Evolutionary conservation across 2,113 vertebrate species (phyloP), one percentile per base, ranked within the genome.

Genomic region (Phoenicopterus ruber): DNA sequence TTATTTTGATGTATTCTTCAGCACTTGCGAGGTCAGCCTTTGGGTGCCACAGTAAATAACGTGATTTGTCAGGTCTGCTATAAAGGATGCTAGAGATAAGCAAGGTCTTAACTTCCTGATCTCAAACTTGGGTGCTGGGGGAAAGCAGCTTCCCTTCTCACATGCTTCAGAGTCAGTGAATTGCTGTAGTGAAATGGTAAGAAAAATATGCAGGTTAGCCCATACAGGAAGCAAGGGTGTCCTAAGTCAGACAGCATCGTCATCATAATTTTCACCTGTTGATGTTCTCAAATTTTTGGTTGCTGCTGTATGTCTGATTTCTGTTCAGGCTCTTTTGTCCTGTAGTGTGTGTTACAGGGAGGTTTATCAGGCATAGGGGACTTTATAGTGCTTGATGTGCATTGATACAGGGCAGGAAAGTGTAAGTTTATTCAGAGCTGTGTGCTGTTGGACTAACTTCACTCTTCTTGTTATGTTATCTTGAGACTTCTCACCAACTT

Each of bases 141-240:
- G 10, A 71, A 82, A 66, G 59, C 5, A 54, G 13, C 28, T 91
- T 14, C 10, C 15, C 1, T 38, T 71, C 38, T 61, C 13, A 1
- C 1, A 3, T 47, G 16, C 8, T 9, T 84, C 8, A 32, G 28
- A 42, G 22, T 49, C 8, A 8, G 8, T 57, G 7, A 1, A 4
- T 28, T 55, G 62, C 24, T 34, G 10, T 57, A 44, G 28, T 47
- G 28, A 86, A 86, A 24, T 52, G 2, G 9, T 16, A 34, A 6
- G 40, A 36, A 54, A 65, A 94, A 25, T 32, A 28, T 3, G 1
- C 5, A 29, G 24, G 5, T 63, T 88, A 46, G 10, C 13, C 13
- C 3, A 1, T 31, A 9, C 1, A 42, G 17, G 19, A 90, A 49
- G 17, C 42, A 58, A 34, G 11, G 4, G 4, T 65, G 17, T 70